A percentile compares a stretch with the other conserved stretches of the same genome.
Evolutionary conservation across 2,113 vertebrate species (phyloP).

Genomic region (Corythoichthys haematopterus): DNA sequence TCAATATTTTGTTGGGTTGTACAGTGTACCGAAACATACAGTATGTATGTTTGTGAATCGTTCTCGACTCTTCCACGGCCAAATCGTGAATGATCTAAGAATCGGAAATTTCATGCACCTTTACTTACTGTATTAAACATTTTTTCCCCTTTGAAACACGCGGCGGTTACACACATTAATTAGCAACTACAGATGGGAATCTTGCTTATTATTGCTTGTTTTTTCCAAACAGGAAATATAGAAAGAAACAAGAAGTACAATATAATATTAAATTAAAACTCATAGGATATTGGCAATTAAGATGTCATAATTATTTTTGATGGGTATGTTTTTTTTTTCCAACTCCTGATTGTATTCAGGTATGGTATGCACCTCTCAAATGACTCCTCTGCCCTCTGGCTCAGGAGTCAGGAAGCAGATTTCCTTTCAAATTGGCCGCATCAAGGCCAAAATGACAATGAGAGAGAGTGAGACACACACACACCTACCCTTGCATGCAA

Average conservation of each 20-base stretch:
- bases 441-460: constrained; percentile 12
- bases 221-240: background rate
- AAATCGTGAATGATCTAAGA: no score
- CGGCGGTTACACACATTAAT: background rate
- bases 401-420: constrained; percentile 50
- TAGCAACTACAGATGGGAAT: background rate
- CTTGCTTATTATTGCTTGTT: background rate
- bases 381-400: constrained; percentile 40
- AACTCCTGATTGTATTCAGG: constrained; percentile 8
- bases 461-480: background rate
- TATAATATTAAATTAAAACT: background rate
- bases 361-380: constrained; percentile 3
- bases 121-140: no score
- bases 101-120: no score
- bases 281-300: background rate
- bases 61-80: no score
- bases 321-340: no score
- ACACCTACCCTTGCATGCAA: background rate
- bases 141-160: no score
- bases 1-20: no score
- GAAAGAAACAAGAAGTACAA: background rate
- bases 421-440: constrained; percentile 31
- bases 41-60: no score
- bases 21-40: no score
- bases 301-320: background rate